Evolutionary conservation across 1,140 invertebrate genomes (phyloP), one percentile per base, ranked within the genome.

Genomic region (Portunus trituberculatus): DNA sequence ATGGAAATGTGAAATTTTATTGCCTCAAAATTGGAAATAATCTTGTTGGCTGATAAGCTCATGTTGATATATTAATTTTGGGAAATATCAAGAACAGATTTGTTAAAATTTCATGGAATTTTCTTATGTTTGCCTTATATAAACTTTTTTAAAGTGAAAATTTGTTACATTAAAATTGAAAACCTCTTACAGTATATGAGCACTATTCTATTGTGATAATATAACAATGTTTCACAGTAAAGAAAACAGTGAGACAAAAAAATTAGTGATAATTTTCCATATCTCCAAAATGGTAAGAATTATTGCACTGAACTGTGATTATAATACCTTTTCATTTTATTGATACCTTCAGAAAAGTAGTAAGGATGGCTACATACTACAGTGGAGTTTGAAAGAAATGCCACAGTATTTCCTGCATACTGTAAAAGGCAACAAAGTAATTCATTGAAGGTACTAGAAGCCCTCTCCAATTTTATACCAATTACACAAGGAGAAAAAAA

Each of bases 161-260:
- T 76, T 25, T 76, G 67, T 76, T 76, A 76, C 25, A 76, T n/a
- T 76, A 76, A 76, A 20, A 8, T 20, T 76, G n/a, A 76, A 76
- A 76, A 76, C 20, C n/a, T 76, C 52, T 20, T 76, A 20, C 67
- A 76, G 39, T 39, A 76, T 76, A 76, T 76, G 8, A 76, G 20
- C 16, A 76, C 67, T 76, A n/a, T 76, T 76, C 1, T 76, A 76
- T 76, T 76, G 67, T 76, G 67, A 76, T 76, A 76, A 76, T 76
- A 76, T 76, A 76, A 76, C 52, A 52, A 52, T 76, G 67, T 76
- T 76, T 76, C 67, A 76, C 67, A 76, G 67, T 76, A 76, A 59
- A 59, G 52, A 59, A 59, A 76, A 76, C 67, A n/a, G 67, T 76
- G 67, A 76, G n/a, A 76, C 67, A 76, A 76, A 76, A 76, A n/a